Evolutionary conservation across 2,113 vertebrate genomes (phyloP), one percentile per base, ranked within the genome.

Genomic region (Acrocephalus kingi): DNA sequence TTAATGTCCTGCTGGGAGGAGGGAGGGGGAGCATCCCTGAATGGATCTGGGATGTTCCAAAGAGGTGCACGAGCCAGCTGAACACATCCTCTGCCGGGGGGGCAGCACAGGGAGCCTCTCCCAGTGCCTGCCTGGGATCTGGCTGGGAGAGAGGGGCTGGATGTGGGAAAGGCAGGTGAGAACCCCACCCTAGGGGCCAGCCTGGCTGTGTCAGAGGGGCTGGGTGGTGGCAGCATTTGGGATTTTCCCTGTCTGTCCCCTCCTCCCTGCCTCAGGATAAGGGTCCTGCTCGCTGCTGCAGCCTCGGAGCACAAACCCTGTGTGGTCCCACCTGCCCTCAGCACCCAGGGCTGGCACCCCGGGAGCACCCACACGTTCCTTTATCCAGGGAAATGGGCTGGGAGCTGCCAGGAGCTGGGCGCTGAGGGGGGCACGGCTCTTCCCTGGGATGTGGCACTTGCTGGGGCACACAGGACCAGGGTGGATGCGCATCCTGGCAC

Each of bases 61-160:
- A 74, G 37, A 6, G 8, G 8, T 0, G 6, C 31, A 24, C 2
- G 25, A 45, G 31, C 5, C 73, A 31, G 39, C 17, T n/a, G 39
- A 10, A 28, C 9, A 4, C 45, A 16, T 8, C 39, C 41, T 45
- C 37, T 49, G 49, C 84, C 49, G 10, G 10, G 39, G 9, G 2
- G 4, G 35, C 54, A 58, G 31, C 43, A 35, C 66, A 16, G 17
- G 46, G n/a, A 81, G 12, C 61, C 10, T 37, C 48, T 28, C 66
- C 23, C 45, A 39, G 9, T 0, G 0, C 69, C 33, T 35, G 4
- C 13, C 22, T 3, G 4, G 18, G 27, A 30, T 8, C 58, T 35
- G 58, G 5, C 23, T 52, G 43, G 41, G 35, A 41, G 21, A 48
- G n/a, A 37, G 11, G 61, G 68, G 52, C 45, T 45, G 77, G 18